phyloP scores from a whole-genome alignment of 1,140 invertebrate species.

The Tetragonula clypearis region DNA sequence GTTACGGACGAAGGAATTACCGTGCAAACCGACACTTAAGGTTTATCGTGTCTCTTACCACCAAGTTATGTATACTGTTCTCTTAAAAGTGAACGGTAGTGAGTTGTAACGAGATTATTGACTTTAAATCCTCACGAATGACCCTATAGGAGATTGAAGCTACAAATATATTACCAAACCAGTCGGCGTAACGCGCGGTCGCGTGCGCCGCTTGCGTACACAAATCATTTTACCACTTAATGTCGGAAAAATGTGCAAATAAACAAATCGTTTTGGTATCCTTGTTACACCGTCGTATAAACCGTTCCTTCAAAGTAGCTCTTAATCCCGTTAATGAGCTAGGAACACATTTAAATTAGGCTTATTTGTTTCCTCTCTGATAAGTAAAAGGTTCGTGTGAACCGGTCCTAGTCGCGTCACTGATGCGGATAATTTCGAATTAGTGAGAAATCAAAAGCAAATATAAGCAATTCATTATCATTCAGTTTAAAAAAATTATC shows the following conservation, averaged over 20 bases:
- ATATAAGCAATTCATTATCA: not conserved
- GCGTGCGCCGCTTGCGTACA: not conserved
- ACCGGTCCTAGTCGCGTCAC: too few species aligned
- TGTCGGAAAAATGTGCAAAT: not conserved
- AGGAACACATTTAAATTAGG: not conserved
- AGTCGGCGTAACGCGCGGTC: conserved; percentile 5
- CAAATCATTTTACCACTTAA: conserved; percentile 37
- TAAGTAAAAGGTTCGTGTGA: not conserved
- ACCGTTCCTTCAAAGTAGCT: not conserved
- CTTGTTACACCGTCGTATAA: not conserved
- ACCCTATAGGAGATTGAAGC: conserved; percentile 68
- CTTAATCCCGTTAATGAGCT: not conserved
- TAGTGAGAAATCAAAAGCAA: too few species aligned
- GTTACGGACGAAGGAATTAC: conserved; percentile 70
- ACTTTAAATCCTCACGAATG: conserved; percentile 69
- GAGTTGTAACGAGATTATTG: conserved; percentile 71
- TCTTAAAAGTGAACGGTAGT: conserved; percentile 71
- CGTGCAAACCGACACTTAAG: conserved; percentile 71
- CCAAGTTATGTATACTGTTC: conserved; percentile 69
- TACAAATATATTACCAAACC: conserved; percentile 68
- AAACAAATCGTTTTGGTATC: not conserved
- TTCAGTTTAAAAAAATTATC: too few species aligned
- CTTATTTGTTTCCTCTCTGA: not conserved
- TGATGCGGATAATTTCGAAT: not conserved
- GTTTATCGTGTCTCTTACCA: conserved; percentile 71